Evolutionary conservation across 2,888 invertebrate species (phyloP).

Genomic region (Pseudeuparius sepicola): DNA sequence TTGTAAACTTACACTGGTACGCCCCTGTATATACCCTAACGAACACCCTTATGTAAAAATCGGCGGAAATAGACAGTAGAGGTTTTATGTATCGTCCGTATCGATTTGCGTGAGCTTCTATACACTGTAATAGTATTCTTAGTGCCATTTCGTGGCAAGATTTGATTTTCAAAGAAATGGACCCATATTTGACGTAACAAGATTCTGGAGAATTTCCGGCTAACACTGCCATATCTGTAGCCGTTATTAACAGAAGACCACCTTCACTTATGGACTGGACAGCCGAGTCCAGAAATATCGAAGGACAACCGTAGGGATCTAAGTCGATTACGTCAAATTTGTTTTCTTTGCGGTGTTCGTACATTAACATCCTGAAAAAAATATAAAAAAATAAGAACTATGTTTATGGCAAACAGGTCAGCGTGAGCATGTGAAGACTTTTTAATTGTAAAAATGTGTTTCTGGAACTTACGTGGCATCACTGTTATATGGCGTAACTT

Average conservation of each 20-base stretch:
- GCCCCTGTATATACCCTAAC: slow-evolving; percentile 75
- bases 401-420: no score
- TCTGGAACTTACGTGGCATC: slow-evolving; percentile 86
- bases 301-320: slow-evolving; percentile 96
- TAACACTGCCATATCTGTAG: slow-evolving; percentile 93
- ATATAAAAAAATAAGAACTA: no score
- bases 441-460: no score
- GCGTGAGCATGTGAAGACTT: no score
- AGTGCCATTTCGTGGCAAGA: slow-evolving; percentile 95
- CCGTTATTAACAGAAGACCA: slow-evolving; percentile 87
- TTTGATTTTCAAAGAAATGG: slow-evolving; percentile 74
- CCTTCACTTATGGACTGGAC: slow-evolving; percentile 72
- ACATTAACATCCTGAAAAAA: slow-evolving; percentile 69
- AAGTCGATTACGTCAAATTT: slow-evolving; percentile 87
- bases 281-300: slow-evolving; percentile 82
- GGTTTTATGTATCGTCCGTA: slow-evolving; percentile 91
- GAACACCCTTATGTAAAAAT: slow-evolving; percentile 94
- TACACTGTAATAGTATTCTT: slow-evolving; percentile 82
- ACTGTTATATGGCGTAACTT: slow-evolving; percentile 66
- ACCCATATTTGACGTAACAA: slow-evolving; percentile 86
- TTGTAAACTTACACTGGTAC: slow-evolving; percentile 74
- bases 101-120: slow-evolving; percentile 86
- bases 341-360: slow-evolving; percentile 56
- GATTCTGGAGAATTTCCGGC: slow-evolving; percentile 95
- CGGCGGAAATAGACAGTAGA: slow-evolving; percentile 80